phyloP scores from a whole-genome alignment of 64 coral and sea anemone genomes.

The Orbicella faveolata region DNA sequence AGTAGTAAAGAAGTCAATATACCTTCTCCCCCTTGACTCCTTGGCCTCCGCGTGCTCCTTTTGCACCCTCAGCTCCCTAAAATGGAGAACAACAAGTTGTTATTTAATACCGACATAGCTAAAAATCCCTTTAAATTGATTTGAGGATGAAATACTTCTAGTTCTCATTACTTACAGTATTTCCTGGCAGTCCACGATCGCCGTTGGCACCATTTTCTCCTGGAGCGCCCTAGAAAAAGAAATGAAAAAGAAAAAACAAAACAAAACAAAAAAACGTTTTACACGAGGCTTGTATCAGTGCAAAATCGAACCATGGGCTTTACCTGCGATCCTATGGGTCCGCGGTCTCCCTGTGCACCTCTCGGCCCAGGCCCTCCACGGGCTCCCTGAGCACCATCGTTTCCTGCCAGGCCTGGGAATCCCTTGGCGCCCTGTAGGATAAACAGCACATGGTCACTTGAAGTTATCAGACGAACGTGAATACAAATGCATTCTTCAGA shows the following conservation, averaged over 20 bases:
- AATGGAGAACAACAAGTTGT: background rate
- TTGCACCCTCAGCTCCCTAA: conserved; percentile 41
- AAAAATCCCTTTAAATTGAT: background rate
- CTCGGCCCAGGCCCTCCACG: conserved; percentile 54
- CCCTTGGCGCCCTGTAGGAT: conserved; percentile 28
- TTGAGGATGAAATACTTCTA: background rate
- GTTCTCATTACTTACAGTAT: background rate
- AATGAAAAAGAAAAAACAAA: background rate
- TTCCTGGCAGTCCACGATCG: conserved; percentile 26
- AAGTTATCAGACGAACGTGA: background rate
- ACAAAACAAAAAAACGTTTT: background rate
- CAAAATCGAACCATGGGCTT: background rate
- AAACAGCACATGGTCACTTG: background rate
- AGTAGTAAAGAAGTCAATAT: background rate
- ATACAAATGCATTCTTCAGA: background rate
- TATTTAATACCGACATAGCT: too few species aligned
- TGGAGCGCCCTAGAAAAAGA: conserved; percentile 11
- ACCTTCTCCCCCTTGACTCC: conserved; percentile 53
- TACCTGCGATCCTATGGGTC: conserved; percentile 48
- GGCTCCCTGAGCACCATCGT: conserved; percentile 8
- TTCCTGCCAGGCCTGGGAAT: conserved; percentile 27
- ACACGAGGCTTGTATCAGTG: background rate
- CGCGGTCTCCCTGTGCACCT: conserved; percentile 51
- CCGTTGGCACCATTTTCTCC: conserved; percentile 54
- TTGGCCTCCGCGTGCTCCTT: conserved; percentile 41